These are phyloP conservation scores for Nemotelus nigrinus DNA, from an alignment of 2,888 invertebrate genomes.

Conservation along the genomic window DNA sequence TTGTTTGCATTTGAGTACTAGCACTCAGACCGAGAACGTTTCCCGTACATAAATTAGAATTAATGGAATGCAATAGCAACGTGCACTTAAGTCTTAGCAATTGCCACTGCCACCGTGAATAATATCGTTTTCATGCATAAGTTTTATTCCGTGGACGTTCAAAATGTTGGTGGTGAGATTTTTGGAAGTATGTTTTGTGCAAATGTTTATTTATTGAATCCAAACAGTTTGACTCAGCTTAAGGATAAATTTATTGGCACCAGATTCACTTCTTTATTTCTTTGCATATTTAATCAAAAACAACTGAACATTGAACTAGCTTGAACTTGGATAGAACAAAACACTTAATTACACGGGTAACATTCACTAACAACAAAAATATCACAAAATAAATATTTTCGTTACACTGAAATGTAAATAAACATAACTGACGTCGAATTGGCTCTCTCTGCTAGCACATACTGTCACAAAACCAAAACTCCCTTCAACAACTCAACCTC, in stretches of 20 bases:
- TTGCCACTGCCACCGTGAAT: background rate
- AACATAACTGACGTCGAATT: background rate
- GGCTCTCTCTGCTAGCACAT: background rate
- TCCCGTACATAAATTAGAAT: background rate
- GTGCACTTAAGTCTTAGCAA: background rate
- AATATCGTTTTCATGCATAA: too few relatives aligned
- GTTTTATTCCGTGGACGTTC: too few relatives aligned
- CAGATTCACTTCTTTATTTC: too few relatives aligned
- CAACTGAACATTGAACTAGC: too few relatives aligned
- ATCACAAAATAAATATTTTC: background rate
- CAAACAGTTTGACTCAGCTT: too few relatives aligned
- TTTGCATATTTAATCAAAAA: too few relatives aligned
- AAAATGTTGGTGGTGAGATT: too few relatives aligned
- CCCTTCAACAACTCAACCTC: background rate
- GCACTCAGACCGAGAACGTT: background rate
- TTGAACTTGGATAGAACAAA: too few relatives aligned
- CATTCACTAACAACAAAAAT: background rate
- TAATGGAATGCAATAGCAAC: background rate
- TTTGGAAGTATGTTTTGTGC: too few relatives aligned
- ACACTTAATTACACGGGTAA: too few relatives aligned
- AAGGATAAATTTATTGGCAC: background rate
- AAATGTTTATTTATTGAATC: too few relatives aligned
- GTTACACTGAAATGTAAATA: background rate
- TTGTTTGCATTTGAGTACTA: conserved; percentile 9
- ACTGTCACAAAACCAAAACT: background rate